Percentiles rank a stretch among this genome's conserved stretches.
Conservation (phyloP, 2,888 invertebrate genomes). For the Galerucella calmariensis region DNA sequence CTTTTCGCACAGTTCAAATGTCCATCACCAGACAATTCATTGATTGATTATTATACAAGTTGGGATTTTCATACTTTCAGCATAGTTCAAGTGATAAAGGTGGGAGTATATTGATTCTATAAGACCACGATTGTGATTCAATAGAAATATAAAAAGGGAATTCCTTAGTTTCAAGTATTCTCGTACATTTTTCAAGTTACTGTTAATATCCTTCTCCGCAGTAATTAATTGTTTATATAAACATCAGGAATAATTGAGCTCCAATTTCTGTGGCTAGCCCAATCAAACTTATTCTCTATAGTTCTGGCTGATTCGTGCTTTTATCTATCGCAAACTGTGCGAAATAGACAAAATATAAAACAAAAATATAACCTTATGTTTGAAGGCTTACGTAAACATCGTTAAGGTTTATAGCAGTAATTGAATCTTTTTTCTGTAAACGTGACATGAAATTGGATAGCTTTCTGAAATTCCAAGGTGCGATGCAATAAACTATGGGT, state of each 20-base stretch:
- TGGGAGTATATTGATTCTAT: background rate
- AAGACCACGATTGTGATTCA: background rate
- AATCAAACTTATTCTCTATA: too few relatives aligned
- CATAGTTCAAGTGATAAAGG: background rate
- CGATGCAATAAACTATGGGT: background rate
- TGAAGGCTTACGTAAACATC: constrained; percentile 14
- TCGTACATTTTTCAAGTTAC: too few relatives aligned
- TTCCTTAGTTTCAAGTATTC: too few relatives aligned
- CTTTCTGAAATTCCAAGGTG: constrained; percentile 19
- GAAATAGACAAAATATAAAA: too few relatives aligned
- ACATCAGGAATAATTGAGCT: too few relatives aligned
- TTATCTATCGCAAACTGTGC: too few relatives aligned
- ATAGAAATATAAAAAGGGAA: too few relatives aligned
- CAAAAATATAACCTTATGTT: background rate
- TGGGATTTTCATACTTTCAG: background rate
- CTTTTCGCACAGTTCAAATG: constrained; percentile 13
- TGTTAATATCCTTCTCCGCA: too few relatives aligned
- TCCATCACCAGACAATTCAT: constrained; percentile 13
- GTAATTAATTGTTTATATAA: too few relatives aligned
- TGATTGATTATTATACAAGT: constrained; percentile 20
- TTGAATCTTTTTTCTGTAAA: constrained; percentile 26
- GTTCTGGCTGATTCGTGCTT: too few relatives aligned
- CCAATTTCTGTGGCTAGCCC: too few relatives aligned
- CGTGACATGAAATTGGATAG: constrained; percentile 23
- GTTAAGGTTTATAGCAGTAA: constrained; percentile 26